Evolutionary conservation across 2,113 vertebrate genomes (phyloP).

Genomic region (Apaloderma vittatum): DNA sequence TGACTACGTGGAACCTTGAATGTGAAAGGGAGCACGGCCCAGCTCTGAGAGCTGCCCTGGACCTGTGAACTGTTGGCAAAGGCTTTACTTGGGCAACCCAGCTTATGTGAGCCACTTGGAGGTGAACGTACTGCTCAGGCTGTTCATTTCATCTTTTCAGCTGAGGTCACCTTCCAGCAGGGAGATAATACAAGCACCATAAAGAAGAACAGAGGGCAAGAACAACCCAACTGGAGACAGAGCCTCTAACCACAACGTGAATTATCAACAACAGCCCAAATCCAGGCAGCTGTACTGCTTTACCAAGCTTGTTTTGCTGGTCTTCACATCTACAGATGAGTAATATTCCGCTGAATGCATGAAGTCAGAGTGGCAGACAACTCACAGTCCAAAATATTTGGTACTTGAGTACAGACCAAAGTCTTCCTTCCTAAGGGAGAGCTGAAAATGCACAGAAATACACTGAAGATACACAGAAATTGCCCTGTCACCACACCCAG

Average conservation of each 20-base stretch:
- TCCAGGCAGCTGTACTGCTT: not conserved
- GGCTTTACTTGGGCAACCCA: not conserved
- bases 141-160: not conserved
- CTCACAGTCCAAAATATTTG: not conserved
- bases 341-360: not conserved
- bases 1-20: not conserved
- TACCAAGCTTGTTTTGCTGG: not conserved
- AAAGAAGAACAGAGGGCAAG: not conserved
- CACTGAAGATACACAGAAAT: not conserved
- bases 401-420: not conserved
- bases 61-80: not conserved
- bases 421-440: not conserved
- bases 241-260: not conserved
- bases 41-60: not conserved
- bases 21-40: not conserved
- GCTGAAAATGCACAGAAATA: not conserved
- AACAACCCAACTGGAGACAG: rapidly evolving
- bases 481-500: not conserved
- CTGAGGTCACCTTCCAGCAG: not conserved
- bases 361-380: not conserved
- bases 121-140: not conserved
- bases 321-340: not conserved
- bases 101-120: not conserved
- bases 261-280: not conserved
- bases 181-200: not conserved